Evolutionary conservation across 2,113 vertebrate species (phyloP).

Genomic region (Lagopus muta): DNA sequence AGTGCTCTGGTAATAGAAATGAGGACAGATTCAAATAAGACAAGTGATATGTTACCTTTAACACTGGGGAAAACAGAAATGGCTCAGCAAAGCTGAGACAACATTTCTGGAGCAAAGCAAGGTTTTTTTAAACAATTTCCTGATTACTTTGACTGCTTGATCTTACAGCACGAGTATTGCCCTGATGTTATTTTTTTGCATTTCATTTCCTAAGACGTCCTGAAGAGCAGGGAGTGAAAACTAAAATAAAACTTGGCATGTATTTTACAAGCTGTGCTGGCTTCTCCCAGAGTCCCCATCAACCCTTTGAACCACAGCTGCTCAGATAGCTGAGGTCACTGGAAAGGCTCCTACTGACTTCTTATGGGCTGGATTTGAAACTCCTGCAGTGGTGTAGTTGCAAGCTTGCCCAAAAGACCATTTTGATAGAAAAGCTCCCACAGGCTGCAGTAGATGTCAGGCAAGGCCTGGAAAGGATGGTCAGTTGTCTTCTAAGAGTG

Average conservation of each 20-base stretch:
- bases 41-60: background rate
- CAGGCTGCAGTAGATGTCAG: background rate
- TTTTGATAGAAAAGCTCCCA: background rate
- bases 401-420: fast-evolving
- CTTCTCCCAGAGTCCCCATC: background rate
- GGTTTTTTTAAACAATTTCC: background rate
- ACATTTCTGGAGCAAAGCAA: background rate
- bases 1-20: fast-evolving
- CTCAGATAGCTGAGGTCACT: background rate
- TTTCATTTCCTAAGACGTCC: background rate
- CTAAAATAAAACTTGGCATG: background rate
- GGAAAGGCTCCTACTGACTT: background rate
- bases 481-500: background rate
- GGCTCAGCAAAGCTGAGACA: background rate
- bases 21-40: background rate
- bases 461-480: background rate
- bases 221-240: background rate
- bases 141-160: background rate
- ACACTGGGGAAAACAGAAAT: background rate
- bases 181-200: background rate
- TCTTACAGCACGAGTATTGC: background rate
- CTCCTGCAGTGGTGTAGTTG: background rate
- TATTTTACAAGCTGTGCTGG: background rate
- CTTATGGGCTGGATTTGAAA: background rate
- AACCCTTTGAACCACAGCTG: background rate